Base-by-base conservation (phyloP, 2,797 vertebrate genomes). In the Phoeniculus purpureus region DNA sequence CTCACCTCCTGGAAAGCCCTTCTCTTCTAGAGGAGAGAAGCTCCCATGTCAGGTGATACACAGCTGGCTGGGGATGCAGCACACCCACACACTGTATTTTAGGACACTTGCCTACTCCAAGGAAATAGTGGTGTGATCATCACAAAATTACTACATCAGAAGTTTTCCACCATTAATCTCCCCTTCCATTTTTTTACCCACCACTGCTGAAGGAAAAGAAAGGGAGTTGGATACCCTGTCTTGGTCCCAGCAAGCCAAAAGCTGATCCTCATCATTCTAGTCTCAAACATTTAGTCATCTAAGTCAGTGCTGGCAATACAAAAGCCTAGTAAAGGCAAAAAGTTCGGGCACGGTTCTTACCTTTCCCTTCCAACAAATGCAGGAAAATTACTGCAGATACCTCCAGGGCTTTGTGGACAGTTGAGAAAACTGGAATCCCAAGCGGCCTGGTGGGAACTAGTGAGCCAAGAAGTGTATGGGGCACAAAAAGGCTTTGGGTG, bases 181-280 rank as follows among this genome's bases (percentile, higher is more conserved):
- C 59, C 54, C 20, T 84, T 56, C 51, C 8, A 23, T 43, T 62
- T 71, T 23, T 65, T 60, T 31, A 10, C 43, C 16, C 32, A 48
- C 56, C 40, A 58, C 15, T 23, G 23, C 76, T 89, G 60, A 89
- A 89, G 58, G 54, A 89, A 80, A 89, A 81, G 50, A 87, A 84
- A 85, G 11, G 12, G 61, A 65, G n/a, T 45, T 48, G 64, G 77
- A 72, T 43, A 60, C 56, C 55, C 66, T 75, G 45, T 64, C 90
- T 78, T 75, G 76, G 76, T 90, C 86, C 81, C 88, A 93, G 66
- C 25, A 70, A 85, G 72, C 22, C 78, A 64, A 64, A 89, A 75
- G 40, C 25, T 0, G 0, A 66, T 61, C 55, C 47, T 85, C 29
- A 10, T 27, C 19, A 15, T 61, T 78, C 40, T 77, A n/a, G 58